phyloP scores from a whole-genome alignment of 2,797 vertebrate genomes.

The Cirrhinus molitorella region DNA sequence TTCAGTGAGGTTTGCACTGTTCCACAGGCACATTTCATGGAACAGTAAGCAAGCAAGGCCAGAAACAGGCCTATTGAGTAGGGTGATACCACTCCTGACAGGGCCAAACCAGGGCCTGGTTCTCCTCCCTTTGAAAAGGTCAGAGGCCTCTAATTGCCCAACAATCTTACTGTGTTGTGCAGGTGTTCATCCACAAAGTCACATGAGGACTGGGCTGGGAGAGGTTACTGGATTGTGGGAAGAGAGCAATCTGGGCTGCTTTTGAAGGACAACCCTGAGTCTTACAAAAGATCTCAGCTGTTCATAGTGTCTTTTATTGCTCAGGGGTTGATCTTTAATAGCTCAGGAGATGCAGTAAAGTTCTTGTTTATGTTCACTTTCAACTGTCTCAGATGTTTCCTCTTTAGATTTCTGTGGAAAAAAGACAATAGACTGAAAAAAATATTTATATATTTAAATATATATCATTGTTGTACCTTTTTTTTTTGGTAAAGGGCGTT shows the following conservation, averaged over 20 bases:
- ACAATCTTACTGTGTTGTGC: slow-evolving; percentile 70
- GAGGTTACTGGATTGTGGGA: slow-evolving; percentile 78
- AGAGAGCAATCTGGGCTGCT: slow-evolving; percentile 73
- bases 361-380: neutral
- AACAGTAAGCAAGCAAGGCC: slow-evolving; percentile 87
- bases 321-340: neutral
- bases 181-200: slow-evolving; percentile 77
- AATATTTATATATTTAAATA: no score
- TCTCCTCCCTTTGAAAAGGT: slow-evolving; percentile 68
- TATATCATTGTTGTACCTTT: no score
- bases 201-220: slow-evolving; percentile 61
- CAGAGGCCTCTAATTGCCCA: slow-evolving; percentile 77
- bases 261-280: slow-evolving; percentile 51
- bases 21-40: slow-evolving; percentile 88
- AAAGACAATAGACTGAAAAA: neutral
- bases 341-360: neutral
- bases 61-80: slow-evolving; percentile 83
- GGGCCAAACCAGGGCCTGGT: slow-evolving; percentile 75
- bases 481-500: no score
- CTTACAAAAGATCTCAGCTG: slow-evolving; percentile 9
- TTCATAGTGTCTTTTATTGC: slow-evolving; percentile 9
- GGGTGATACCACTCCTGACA: slow-evolving; percentile 81
- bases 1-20: slow-evolving; percentile 80
- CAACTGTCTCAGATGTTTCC: slow-evolving; percentile 5
- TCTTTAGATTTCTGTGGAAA: neutral